A percentile compares a stretch with the other conserved stretches of the same genome.
Conservation (phyloP, 2,113 vertebrate species). For the Myotis yumanensis region DNA sequence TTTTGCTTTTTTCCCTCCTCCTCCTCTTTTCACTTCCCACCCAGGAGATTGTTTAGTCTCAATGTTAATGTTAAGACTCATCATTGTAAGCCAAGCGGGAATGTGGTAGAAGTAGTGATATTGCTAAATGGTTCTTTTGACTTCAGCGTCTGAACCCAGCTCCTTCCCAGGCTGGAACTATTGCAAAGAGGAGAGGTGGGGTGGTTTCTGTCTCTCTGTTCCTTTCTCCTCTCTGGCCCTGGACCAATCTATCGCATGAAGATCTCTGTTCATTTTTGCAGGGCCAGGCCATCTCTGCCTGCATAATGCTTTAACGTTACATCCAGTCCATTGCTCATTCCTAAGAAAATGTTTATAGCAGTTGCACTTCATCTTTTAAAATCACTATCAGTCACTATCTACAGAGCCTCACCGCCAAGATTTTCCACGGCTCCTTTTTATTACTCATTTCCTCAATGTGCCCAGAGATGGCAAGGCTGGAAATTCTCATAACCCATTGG, state of each 20-base stretch:
- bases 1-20: not conserved
- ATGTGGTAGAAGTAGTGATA: slow-evolving; percentile 1
- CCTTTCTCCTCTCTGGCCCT: not conserved
- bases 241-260: not conserved
- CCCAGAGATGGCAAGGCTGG: not conserved
- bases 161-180: not conserved
- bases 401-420: not conserved
- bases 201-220: not conserved
- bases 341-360: not conserved
- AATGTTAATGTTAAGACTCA: not conserved
- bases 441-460: not conserved
- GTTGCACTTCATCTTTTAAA: not conserved
- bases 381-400: not conserved
- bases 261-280: not conserved
- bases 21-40: not conserved
- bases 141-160: not conserved
- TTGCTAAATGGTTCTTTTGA: slow-evolving; percentile 52
- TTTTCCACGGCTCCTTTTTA: not conserved
- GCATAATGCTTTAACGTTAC: not conserved
- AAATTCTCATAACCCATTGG: not conserved
- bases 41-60: not conserved
- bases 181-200: not conserved
- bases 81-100: slow-evolving; percentile 47
- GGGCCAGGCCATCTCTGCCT: not conserved
- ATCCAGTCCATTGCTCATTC: not conserved